phyloP scores from a whole-genome alignment of 1,140 invertebrate genomes.

The Hycleus cichorii region DNA sequence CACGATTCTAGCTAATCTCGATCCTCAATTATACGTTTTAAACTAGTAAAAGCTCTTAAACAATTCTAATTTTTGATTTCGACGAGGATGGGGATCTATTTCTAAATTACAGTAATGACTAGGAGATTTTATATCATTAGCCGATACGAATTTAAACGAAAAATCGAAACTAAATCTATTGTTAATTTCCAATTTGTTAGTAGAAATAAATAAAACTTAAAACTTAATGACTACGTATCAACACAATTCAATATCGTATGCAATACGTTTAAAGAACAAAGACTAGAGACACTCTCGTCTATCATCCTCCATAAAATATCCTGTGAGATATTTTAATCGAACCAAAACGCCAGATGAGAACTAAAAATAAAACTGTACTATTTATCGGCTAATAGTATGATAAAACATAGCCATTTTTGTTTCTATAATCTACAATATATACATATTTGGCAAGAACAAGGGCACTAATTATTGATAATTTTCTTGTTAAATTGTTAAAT shows the following conservation, averaged over 20 bases:
- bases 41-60: too few relatives aligned
- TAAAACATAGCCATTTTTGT: not conserved
- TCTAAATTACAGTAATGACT: constrained; percentile 26
- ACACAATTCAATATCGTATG: constrained; percentile 4
- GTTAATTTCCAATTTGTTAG: constrained; percentile 5
- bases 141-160: constrained; percentile 24
- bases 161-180: constrained; percentile 15
- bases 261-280: constrained; percentile 11
- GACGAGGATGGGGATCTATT: too few relatives aligned
- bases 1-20: too few relatives aligned
- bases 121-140: constrained; percentile 36
- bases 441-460: too few relatives aligned
- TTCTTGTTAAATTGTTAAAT: too few relatives aligned
- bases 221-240: constrained; percentile 18
- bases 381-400: constrained; percentile 39
- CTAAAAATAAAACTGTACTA: constrained; percentile 20
- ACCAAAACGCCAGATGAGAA: constrained; percentile 1
- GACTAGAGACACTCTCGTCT: constrained; percentile 38
- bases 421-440: constrained; percentile 8
- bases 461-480: too few relatives aligned
- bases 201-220: constrained; percentile 8
- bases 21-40: too few relatives aligned
- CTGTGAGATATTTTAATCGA: not conserved
- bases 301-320: constrained; percentile 11
- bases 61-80: too few relatives aligned